Percentiles rank a stretch among this genome's conserved stretches.
These are phyloP conservation scores for Fissipunctia ypsillon DNA, from an alignment of 2,888 invertebrate species.

Conservation along the genomic window DNA sequence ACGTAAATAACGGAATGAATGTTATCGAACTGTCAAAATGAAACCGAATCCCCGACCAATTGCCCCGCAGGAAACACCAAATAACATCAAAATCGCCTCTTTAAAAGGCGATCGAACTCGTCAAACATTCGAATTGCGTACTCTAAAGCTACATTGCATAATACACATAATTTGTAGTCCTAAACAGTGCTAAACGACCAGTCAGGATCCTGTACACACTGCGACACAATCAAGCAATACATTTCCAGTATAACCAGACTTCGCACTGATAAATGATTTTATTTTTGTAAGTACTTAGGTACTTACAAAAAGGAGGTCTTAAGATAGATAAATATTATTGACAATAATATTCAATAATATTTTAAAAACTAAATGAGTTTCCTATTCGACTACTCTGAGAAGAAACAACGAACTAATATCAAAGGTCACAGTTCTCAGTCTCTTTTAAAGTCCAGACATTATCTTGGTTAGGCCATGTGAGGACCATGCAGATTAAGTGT, in stretches of 20 bases:
- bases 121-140: slow-evolving; percentile 20
- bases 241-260: not conserved
- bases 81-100: not conserved
- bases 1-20: no score
- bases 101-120: not conserved
- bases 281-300: no score
- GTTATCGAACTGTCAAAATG: no score
- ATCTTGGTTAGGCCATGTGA: not conserved
- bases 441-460: not conserved
- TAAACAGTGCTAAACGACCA: slow-evolving; percentile 10
- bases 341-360: no score
- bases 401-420: not conserved
- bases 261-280: not conserved
- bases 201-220: slow-evolving; percentile 10
- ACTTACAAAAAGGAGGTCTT: no score
- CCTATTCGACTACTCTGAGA: not conserved
- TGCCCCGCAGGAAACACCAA: not conserved
- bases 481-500: no score
- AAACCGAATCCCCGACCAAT: no score
- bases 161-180: slow-evolving; percentile 18
- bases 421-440: not conserved
- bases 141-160: not conserved
- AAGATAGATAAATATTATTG: no score
- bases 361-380: no score
- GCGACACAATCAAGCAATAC: not conserved